A percentile compares a stretch with the other conserved stretches of the same genome.
Conservation (phyloP, 1,140 invertebrate species). For the Phthorimaea operculella region DNA sequence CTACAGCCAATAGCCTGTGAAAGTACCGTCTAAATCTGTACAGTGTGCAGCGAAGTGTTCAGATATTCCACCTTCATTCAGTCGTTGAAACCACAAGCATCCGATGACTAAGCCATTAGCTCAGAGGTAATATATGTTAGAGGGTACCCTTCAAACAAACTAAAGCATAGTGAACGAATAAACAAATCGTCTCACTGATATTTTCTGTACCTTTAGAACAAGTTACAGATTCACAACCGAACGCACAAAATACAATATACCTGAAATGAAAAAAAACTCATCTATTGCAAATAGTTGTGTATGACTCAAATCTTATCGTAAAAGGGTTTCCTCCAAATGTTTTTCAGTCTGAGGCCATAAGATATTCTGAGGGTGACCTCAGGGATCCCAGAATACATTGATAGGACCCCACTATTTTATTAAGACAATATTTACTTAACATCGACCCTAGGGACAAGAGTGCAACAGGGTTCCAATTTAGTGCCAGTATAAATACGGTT, state of each 20-base stretch:
- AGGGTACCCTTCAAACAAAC: background rate
- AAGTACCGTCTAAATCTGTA: background rate
- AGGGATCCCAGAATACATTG: background rate
- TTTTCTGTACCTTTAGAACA: background rate
- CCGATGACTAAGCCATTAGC: background rate
- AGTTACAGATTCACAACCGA: background rate
- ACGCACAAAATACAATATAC: background rate
- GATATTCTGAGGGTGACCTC: background rate
- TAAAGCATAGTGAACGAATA: background rate
- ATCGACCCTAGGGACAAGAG: background rate
- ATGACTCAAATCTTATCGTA: no score
- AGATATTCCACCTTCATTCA: background rate
- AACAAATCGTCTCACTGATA: background rate
- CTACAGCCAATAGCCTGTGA: no score
- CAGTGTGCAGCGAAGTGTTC: background rate
- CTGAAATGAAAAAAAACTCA: no score
- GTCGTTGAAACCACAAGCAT: background rate
- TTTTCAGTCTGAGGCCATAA: background rate
- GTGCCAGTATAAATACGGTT: background rate
- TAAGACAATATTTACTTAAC: background rate
- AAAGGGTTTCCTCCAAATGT: no score
- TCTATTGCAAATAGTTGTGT: no score
- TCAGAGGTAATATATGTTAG: no score
- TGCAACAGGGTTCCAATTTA: background rate
- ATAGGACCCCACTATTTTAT: background rate